A percentile compares a stretch with the other conserved stretches of the same genome.
Evolutionary conservation across 2,113 vertebrate species (phyloP).

Genomic region (Probosciger aterrimus): DNA sequence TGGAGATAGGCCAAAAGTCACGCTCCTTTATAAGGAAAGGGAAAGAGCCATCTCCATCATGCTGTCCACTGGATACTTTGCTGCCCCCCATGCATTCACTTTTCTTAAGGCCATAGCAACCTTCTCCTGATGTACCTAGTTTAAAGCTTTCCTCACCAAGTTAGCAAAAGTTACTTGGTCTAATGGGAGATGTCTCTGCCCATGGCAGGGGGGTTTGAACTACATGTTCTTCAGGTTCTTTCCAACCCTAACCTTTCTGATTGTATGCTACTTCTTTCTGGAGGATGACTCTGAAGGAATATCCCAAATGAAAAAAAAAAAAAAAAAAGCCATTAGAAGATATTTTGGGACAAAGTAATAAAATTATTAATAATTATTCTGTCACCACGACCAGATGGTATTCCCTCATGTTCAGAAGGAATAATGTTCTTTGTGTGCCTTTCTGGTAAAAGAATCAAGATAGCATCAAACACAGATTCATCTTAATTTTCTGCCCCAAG

Average conservation of each 20-base stretch:
- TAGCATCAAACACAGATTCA: not conserved
- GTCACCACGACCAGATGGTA: not conserved
- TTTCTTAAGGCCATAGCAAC: not conserved
- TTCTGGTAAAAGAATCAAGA: not conserved
- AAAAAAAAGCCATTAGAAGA: not conserved
- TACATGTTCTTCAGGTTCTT: not conserved
- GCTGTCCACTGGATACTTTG: not conserved
- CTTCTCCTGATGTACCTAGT: not conserved
- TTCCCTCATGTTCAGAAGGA: not conserved
- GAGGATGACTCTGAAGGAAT: not conserved
- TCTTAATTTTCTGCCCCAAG: not conserved
- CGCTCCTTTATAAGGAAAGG: not conserved
- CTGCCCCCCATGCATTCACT: not conserved
- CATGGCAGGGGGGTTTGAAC: not conserved
- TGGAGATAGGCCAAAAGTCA: not conserved
- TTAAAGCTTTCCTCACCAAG: not conserved
- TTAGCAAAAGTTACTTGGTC: not conserved
- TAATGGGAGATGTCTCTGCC: not conserved
- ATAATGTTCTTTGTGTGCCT: not conserved
- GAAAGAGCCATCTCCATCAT: not conserved
- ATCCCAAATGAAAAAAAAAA: not conserved
- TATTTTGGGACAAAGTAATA: not conserved
- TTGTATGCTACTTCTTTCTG: not conserved
- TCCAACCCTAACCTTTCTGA: not conserved
- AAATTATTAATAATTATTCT: not conserved